Percentiles rank a stretch among this genome's conserved stretches.
Evolutionary conservation across 2,888 invertebrate species (phyloP).

Genomic region (Argynnis bischoffii): DNA sequence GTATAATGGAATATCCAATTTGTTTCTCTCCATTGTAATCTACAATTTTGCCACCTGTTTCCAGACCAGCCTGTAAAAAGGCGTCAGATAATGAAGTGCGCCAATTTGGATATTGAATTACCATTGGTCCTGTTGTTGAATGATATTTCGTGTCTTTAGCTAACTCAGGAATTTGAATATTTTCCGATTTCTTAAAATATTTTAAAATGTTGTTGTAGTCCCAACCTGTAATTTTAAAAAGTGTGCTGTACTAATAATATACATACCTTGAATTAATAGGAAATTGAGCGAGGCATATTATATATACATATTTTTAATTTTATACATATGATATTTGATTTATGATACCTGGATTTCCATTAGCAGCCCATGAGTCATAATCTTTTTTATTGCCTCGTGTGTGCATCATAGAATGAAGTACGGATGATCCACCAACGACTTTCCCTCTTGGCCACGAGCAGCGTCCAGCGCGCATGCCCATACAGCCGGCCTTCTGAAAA

Average conservation of each 20-base stretch:
- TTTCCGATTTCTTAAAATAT: conserved; percentile 88
- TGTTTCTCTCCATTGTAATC: conserved; percentile 86
- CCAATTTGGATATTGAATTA: conserved; percentile 83
- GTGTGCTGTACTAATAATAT: not conserved
- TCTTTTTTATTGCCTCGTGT: conserved; percentile 89
- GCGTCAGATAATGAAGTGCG: conserved; percentile 81
- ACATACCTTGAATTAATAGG: too few species aligned
- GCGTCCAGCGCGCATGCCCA: conserved; percentile 88
- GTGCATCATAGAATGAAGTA: conserved; percentile 92
- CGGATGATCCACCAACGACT: conserved; percentile 91
- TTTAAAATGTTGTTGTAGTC: conserved; percentile 84
- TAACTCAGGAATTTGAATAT: conserved; percentile 79
- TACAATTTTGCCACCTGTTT: conserved; percentile 83
- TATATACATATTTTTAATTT: not conserved
- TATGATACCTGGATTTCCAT: conserved; percentile 86
- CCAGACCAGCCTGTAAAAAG: conserved; percentile 84
- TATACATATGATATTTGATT: not conserved
- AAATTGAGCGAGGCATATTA: not conserved
- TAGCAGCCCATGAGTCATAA: conserved; percentile 90
- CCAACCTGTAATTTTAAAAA: conserved; percentile 81
- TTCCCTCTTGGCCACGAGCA: conserved; percentile 93
- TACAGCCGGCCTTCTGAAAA: conserved; percentile 81
- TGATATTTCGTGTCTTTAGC: conserved; percentile 78
- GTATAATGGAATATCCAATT: conserved; percentile 85
- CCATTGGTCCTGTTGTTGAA: conserved; percentile 82